Evolutionary conservation across 2,888 invertebrate genomes (phyloP).

Genomic region (Amphipoea oculea): DNA sequence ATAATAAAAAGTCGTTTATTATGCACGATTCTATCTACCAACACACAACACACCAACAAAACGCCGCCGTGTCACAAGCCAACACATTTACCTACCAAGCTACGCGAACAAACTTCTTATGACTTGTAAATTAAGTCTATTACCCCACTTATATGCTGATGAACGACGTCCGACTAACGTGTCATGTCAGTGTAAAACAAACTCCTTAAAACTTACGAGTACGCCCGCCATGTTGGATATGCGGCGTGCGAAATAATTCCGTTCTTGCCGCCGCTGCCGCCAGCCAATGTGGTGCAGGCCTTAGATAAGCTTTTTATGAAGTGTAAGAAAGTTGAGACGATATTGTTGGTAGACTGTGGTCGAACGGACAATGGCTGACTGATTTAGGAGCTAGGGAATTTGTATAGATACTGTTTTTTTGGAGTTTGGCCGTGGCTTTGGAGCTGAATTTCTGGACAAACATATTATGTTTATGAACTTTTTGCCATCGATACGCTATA

Average conservation of each 20-base stretch:
- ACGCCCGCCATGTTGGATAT: slow-evolving; percentile 37
- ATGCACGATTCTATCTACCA: background rate
- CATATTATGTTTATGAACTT: background rate
- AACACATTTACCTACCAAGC: slow-evolving; percentile 2
- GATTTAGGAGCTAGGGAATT: slow-evolving; percentile 32
- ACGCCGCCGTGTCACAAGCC: background rate
- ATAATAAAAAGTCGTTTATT: background rate
- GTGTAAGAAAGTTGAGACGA: slow-evolving; percentile 31
- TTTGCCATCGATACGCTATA: background rate
- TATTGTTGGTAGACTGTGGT: slow-evolving; percentile 29
- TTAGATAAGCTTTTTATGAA: slow-evolving; percentile 55
- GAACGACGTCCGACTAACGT: slow-evolving; percentile 54
- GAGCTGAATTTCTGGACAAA: background rate
- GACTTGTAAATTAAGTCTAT: slow-evolving; percentile 57
- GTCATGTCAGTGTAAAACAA: slow-evolving; percentile 54
- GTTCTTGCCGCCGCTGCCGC: slow-evolving; percentile 16
- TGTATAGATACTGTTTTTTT: background rate
- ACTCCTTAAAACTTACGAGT: slow-evolving; percentile 50
- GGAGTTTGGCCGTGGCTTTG: background rate
- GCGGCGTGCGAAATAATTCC: slow-evolving; percentile 45
- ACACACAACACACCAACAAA: background rate
- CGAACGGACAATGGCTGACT: slow-evolving; percentile 8
- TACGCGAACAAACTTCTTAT: slow-evolving; percentile 44
- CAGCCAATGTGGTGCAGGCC: slow-evolving; percentile 10
- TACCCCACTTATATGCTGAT: slow-evolving; percentile 56